phyloP scores from a whole-genome alignment of 2,113 vertebrate species.

The Heterotis niloticus region DNA sequence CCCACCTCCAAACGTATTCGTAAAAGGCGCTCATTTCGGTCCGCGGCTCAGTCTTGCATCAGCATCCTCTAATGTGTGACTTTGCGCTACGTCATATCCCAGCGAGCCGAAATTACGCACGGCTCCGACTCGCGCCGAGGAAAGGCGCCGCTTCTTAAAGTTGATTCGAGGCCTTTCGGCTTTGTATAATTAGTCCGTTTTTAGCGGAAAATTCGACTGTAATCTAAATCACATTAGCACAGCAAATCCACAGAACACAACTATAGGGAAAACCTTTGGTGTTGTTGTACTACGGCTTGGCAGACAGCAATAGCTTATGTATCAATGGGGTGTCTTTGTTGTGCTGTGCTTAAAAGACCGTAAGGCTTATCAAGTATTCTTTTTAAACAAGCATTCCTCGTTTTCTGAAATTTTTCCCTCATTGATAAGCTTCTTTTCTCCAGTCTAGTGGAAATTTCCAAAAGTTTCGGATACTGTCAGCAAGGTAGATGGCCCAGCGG shows the following conservation, averaged over 20 bases:
- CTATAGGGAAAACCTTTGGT: not conserved
- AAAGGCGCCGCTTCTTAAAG: not conserved
- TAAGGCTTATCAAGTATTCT: too few species aligned
- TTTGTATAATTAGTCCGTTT: constrained; percentile 5
- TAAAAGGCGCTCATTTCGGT: not conserved
- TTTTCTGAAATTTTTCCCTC: too few species aligned
- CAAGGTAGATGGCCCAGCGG: too few species aligned
- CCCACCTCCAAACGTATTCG: not conserved
- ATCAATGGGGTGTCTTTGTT: too few species aligned
- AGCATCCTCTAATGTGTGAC: constrained; percentile 16
- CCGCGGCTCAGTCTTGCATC: not conserved
- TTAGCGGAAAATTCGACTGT: not conserved
- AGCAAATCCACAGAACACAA: not conserved
- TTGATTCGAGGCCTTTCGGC: not conserved
- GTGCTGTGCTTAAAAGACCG: too few species aligned
- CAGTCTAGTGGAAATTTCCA: too few species aligned
- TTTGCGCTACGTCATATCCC: constrained; percentile 2
- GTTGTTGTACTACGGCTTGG: not conserved
- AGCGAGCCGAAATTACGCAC: constrained; percentile 2
- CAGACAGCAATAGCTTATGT: not conserved
- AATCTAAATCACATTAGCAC: not conserved
- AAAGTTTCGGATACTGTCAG: too few species aligned
- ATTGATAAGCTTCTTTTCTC: too few species aligned
- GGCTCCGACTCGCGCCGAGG: not conserved
- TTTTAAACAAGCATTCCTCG: too few species aligned